Conservation (phyloP, 2,888 invertebrate genomes). For the Erebia aethiops region DNA sequence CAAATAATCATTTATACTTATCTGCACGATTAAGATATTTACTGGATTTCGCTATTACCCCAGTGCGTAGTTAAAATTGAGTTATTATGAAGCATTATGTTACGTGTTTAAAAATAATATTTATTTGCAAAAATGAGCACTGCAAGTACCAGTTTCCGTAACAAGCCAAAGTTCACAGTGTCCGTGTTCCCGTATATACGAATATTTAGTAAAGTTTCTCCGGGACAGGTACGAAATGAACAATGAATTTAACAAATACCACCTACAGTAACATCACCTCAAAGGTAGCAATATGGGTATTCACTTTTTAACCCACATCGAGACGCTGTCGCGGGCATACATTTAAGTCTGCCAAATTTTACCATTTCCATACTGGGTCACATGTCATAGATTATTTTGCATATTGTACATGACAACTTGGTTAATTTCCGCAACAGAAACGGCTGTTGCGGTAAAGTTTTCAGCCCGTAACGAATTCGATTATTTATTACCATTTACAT, state of each 20-base stretch:
- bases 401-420: too few relatives aligned
- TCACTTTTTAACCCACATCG: not conserved
- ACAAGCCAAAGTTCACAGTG: conserved; percentile 52
- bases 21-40: conserved; percentile 5
- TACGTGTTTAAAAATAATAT: not conserved
- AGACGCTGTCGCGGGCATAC: too few relatives aligned
- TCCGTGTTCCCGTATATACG: conserved; percentile 65
- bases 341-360: too few relatives aligned
- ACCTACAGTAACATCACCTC: not conserved
- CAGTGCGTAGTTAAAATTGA: conserved; percentile 10
- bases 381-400: too few relatives aligned
- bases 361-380: too few relatives aligned
- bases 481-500: too few relatives aligned
- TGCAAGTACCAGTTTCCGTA: conserved; percentile 6
- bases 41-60: not conserved
- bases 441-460: too few relatives aligned
- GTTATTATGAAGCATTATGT: not conserved
- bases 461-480: too few relatives aligned
- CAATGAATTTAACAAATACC: not conserved
- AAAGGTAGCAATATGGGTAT: too few relatives aligned
- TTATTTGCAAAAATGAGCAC: conserved; percentile 9
- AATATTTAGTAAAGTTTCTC: conserved; percentile 67
- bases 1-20: conserved; percentile 13
- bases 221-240: conserved; percentile 60
- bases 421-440: too few relatives aligned